Evolutionary conservation across 2,797 vertebrate genomes (phyloP).

Genomic region (Phrynocephalus forsythii): DNA sequence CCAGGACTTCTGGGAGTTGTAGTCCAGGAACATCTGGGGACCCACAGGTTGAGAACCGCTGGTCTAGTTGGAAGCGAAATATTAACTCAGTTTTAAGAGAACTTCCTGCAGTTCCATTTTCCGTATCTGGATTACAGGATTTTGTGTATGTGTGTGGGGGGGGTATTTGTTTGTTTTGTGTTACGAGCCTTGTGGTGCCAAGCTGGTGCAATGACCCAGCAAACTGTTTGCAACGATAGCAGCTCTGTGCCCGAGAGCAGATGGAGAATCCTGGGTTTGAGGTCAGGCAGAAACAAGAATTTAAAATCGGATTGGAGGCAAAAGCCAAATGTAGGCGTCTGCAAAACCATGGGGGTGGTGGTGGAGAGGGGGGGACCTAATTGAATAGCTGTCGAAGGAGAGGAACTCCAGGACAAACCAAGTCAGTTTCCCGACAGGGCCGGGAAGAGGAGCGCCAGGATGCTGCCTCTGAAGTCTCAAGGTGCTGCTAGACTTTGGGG

Average conservation of each 20-base stretch:
- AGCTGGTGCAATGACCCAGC: neutral
- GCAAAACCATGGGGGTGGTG: too few species aligned
- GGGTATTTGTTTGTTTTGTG: neutral
- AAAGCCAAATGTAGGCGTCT: too few species aligned
- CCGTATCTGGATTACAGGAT: neutral
- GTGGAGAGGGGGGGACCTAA: neutral
- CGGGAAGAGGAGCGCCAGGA: too few species aligned
- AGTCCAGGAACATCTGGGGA: too few species aligned
- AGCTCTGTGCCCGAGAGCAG: neutral
- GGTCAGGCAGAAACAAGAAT: neutral
- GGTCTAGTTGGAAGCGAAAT: too few species aligned
- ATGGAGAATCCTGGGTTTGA: neutral
- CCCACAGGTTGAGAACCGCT: too few species aligned
- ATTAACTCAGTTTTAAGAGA: neutral
- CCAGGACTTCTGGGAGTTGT: too few species aligned
- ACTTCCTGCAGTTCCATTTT: neutral
- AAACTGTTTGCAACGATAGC: neutral
- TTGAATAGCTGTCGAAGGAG: neutral
- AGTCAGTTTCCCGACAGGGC: too few species aligned
- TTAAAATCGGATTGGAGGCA: too few species aligned
- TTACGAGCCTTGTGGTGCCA: neutral
- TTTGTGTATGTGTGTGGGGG: too few species aligned
- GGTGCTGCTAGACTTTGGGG: too few species aligned
- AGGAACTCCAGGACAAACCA: neutral
- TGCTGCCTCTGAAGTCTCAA: too few species aligned